Percentiles rank a stretch among this genome's conserved stretches.
phyloP scores from a whole-genome alignment of 2,888 invertebrate species.

The Drosophila kambysellisi region DNA sequence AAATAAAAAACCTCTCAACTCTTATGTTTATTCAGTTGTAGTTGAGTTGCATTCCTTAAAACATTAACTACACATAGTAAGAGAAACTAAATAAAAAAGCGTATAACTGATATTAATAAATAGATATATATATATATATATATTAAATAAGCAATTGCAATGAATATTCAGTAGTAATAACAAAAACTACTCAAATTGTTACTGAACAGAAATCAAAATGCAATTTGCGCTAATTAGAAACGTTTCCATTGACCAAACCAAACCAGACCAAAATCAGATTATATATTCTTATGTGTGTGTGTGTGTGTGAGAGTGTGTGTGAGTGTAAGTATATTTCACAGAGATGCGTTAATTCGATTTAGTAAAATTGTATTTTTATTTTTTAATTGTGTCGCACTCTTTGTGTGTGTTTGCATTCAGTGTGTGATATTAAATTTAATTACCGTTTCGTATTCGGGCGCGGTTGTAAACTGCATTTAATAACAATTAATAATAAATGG shows the following conservation, averaged over 20 bases:
- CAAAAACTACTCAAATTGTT: slow-evolving; percentile 20
- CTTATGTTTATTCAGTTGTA: slow-evolving; percentile 24
- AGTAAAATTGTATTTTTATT: slow-evolving; percentile 21
- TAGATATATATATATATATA: slow-evolving; percentile 18
- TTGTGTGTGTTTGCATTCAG: slow-evolving; percentile 36
- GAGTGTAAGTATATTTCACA: slow-evolving; percentile 3
- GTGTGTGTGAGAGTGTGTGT: slow-evolving; percentile 7
- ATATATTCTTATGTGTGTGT: slow-evolving; percentile 44
- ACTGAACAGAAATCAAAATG: slow-evolving; percentile 55
- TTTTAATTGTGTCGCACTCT: slow-evolving; percentile 5
- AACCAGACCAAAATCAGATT: slow-evolving; percentile 68
- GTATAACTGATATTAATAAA: slow-evolving; percentile 4
- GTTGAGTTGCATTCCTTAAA: slow-evolving; percentile 11
- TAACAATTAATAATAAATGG: slow-evolving; percentile 74
- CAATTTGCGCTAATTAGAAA: slow-evolving; percentile 73
- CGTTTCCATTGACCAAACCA: slow-evolving; percentile 59
- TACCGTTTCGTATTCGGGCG: slow-evolving; percentile 86
- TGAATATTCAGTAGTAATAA: slow-evolving; percentile 31
- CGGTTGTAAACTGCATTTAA: slow-evolving; percentile 84
- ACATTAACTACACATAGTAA: slow-evolving; percentile 18
- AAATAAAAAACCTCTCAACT: slow-evolving; percentile 39
- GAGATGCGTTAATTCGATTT: slow-evolving; percentile 49
- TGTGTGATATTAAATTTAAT: slow-evolving; percentile 72
- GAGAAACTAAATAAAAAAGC: slow-evolving; percentile 19
- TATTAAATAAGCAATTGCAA: slow-evolving; percentile 17